A percentile compares a stretch with the other conserved stretches of the same genome.
phyloP scores from a whole-genome alignment of 2,797 vertebrate genomes.

The Nannoperca australis region DNA sequence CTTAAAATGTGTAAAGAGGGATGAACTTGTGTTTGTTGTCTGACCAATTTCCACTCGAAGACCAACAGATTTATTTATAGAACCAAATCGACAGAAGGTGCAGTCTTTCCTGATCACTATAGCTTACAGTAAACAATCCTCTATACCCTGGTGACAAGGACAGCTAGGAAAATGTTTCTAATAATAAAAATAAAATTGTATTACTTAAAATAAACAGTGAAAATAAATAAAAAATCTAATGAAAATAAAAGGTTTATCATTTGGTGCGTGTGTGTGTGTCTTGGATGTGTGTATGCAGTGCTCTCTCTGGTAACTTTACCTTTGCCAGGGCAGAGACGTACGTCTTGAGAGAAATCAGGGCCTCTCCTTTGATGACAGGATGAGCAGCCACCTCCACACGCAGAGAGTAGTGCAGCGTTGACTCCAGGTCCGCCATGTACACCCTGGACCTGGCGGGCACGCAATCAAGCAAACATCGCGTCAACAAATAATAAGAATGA shows the following conservation, averaged over 20 bases:
- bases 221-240: neutral
- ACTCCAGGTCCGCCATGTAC: slow-evolving; percentile 95
- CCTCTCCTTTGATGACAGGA: slow-evolving; percentile 77
- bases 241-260: neutral
- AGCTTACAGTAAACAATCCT: neutral
- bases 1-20: neutral
- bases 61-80: neutral
- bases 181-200: too few relatives aligned
- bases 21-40: neutral
- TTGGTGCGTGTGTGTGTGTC: neutral
- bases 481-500: neutral
- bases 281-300: neutral
- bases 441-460: slow-evolving; percentile 87
- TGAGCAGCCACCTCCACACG: slow-evolving; percentile 87
- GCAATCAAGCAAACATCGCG: slow-evolving; percentile 2
- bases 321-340: slow-evolving; percentile 88
- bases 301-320: slow-evolving; percentile 80
- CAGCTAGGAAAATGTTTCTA: neutral
- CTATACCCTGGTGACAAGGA: neutral
- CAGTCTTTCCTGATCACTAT: neutral
- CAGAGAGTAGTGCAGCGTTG: slow-evolving; percentile 90
- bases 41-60: neutral
- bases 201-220: neutral
- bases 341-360: slow-evolving; percentile 84
- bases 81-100: neutral